Percentiles rank a stretch among this genome's conserved stretches.
These are phyloP conservation scores for Dolichotis patagonum DNA, from an alignment of 2,113 vertebrate species.

Conservation along the genomic window DNA sequence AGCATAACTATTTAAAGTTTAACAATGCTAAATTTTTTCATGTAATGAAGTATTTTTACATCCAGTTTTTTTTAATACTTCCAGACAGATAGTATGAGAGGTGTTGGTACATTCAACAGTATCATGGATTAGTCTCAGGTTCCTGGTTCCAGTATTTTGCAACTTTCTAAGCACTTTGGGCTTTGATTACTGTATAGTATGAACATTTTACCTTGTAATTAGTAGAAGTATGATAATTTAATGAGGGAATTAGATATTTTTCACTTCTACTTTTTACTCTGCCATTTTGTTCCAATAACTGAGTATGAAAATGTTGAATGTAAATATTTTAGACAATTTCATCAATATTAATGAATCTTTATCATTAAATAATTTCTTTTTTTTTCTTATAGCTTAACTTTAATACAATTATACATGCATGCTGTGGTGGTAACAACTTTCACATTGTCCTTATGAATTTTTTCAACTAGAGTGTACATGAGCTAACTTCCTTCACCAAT, in stretches of 20 bases:
- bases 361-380: too few relatives aligned
- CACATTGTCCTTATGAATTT: conserved; percentile 78
- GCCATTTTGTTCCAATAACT: not conserved
- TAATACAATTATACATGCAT: conserved; percentile 76
- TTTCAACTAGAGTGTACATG: conserved; percentile 58
- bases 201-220: not conserved
- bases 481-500: conserved; percentile 53
- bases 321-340: conserved; percentile 53
- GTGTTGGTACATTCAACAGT: not conserved
- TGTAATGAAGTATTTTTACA: not conserved
- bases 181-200: not conserved
- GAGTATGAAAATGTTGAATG: conserved; percentile 10
- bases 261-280: not conserved
- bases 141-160: not conserved
- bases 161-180: not conserved
- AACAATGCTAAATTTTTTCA: not conserved
- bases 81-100: not conserved
- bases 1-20: conserved; percentile 16
- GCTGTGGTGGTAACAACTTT: conserved; percentile 72
- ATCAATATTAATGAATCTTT: conserved; percentile 55
- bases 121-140: not conserved
- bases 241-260: not conserved
- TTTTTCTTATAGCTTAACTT: conserved; percentile 73
- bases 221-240: not conserved
- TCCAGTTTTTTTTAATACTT: not conserved